These are phyloP conservation scores for Lymantria dispar DNA, from an alignment of 2,888 invertebrate genomes.

Conservation along the genomic window DNA sequence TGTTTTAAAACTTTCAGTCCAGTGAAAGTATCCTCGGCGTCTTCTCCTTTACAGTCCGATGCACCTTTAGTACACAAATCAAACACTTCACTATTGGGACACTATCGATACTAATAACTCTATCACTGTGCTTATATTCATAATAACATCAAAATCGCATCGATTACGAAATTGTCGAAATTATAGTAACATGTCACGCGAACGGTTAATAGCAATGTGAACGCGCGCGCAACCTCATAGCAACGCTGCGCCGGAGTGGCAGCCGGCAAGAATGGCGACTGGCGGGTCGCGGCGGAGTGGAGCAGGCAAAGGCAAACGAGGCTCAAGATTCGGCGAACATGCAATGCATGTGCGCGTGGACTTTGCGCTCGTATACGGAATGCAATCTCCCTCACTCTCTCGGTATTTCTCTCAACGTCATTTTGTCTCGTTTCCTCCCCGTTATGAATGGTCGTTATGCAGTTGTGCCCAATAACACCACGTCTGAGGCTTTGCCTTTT, in stretches of 20 bases:
- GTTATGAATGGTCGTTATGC: conserved; percentile 69
- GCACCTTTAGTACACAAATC: conserved; percentile 48
- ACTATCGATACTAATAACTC: conserved; percentile 38
- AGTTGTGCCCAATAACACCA: conserved; percentile 55
- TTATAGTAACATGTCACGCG: conserved; percentile 49
- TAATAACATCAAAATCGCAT: conserved; percentile 53
- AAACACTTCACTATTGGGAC: conserved; percentile 47
- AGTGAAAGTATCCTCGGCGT: conserved; percentile 80
- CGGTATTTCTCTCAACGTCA: conserved; percentile 57
- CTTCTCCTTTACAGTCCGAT: conserved; percentile 55
- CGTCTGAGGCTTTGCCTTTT: conserved; percentile 42
- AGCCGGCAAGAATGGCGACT: not conserved
- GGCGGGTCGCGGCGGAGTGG: not conserved
- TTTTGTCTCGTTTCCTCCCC: conserved; percentile 62
- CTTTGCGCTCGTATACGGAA: conserved; percentile 57
- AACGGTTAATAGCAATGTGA: conserved; percentile 22
- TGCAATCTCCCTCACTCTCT: conserved; percentile 77
- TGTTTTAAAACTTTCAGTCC: conserved; percentile 78
- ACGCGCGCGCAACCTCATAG: conserved; percentile 30
- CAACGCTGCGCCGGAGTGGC: conserved; percentile 41
- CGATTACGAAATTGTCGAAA: conserved; percentile 51
- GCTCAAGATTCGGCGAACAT: not conserved
- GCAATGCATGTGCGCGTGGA: not conserved
- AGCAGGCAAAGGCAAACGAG: not conserved
- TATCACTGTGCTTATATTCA: conserved; percentile 33